Evolutionary conservation across 2,888 invertebrate genomes (phyloP).

Genomic region (Ferdinandea cuprea): DNA sequence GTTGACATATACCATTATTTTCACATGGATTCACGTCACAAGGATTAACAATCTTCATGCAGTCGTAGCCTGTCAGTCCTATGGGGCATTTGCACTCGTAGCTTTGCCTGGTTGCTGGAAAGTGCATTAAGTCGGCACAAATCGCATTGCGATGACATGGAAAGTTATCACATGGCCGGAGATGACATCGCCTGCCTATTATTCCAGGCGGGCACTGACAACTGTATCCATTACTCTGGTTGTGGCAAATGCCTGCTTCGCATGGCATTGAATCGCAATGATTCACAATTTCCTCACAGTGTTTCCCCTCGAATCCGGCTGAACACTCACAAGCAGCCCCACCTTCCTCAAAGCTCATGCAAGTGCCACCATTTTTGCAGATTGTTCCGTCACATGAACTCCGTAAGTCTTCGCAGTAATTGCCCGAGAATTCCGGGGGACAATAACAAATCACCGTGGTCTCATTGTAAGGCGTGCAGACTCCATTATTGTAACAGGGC

Average conservation of each 20-base stretch:
- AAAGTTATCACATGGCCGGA: slow-evolving; percentile 85
- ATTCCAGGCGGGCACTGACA: slow-evolving; percentile 84
- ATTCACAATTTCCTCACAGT: slow-evolving; percentile 84
- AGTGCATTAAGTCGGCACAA: slow-evolving; percentile 83
- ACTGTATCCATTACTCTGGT: slow-evolving; percentile 81
- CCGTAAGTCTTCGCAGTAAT: slow-evolving; percentile 83
- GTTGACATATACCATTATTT: slow-evolving; percentile 83
- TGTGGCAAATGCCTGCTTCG: slow-evolving; percentile 82
- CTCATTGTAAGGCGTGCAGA: slow-evolving; percentile 81
- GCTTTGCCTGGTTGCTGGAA: slow-evolving; percentile 82
- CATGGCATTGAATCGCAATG: slow-evolving; percentile 84
- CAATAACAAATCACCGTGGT: slow-evolving; percentile 83
- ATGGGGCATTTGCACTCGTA: slow-evolving; percentile 85
- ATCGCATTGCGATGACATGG: slow-evolving; percentile 84
- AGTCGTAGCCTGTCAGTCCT: slow-evolving; percentile 84
- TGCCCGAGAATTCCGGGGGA: slow-evolving; percentile 83
- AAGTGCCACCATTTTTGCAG: slow-evolving; percentile 83
- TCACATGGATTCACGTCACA: slow-evolving; percentile 81
- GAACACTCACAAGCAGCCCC: slow-evolving; percentile 77
- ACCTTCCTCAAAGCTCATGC: slow-evolving; percentile 79
- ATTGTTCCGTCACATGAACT: slow-evolving; percentile 76
- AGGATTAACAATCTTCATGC: slow-evolving; percentile 83
- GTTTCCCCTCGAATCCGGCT: slow-evolving; percentile 80
- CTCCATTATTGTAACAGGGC: slow-evolving; percentile 85
- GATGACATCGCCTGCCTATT: slow-evolving; percentile 84